Evolutionary conservation across 1,140 invertebrate genomes (phyloP).

Genomic region (Yoshiicerus persimilis): DNA sequence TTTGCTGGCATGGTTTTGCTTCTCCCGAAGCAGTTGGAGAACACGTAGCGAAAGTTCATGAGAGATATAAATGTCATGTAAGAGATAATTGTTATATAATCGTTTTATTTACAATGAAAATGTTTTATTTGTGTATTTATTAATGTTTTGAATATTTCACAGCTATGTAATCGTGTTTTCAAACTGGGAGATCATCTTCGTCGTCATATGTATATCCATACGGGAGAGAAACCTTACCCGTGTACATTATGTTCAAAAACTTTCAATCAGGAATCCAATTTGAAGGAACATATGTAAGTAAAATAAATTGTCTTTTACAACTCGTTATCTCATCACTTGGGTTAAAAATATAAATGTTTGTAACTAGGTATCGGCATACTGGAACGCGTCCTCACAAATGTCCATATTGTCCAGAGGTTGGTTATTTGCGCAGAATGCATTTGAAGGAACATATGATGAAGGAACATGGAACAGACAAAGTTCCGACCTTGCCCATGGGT

Average conservation of each 20-base stretch:
- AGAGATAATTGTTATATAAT: not conserved
- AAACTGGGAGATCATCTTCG: conserved; percentile 65
- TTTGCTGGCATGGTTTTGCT: conserved; percentile 42
- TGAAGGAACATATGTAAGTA: conserved; percentile 55
- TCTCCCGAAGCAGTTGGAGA: conserved; percentile 22
- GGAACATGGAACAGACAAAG: conserved; percentile 37
- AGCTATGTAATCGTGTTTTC: conserved; percentile 38
- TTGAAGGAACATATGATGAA: conserved; percentile 44
- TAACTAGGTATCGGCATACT: conserved; percentile 27
- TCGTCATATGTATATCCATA: conserved; percentile 74
- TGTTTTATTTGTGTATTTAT: not conserved
- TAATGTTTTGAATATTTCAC: not conserved
- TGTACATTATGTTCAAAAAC: conserved; percentile 68
- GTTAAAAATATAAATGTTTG: not conserved
- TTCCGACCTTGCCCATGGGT: conserved; percentile 39
- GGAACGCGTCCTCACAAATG: conserved; percentile 41
- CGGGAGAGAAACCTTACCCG: conserved; percentile 77
- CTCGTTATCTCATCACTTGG: not conserved
- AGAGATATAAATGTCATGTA: conserved; percentile 45
- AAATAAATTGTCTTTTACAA: not conserved
- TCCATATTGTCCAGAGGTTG: conserved; percentile 33
- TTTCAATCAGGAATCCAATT: conserved; percentile 63
- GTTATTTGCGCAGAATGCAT: conserved; percentile 37
- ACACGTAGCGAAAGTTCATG: conserved; percentile 33
- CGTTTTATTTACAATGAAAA: not conserved